phyloP scores from a whole-genome alignment of 1,140 invertebrate species.

The Neoseiulus cucumeris region DNA sequence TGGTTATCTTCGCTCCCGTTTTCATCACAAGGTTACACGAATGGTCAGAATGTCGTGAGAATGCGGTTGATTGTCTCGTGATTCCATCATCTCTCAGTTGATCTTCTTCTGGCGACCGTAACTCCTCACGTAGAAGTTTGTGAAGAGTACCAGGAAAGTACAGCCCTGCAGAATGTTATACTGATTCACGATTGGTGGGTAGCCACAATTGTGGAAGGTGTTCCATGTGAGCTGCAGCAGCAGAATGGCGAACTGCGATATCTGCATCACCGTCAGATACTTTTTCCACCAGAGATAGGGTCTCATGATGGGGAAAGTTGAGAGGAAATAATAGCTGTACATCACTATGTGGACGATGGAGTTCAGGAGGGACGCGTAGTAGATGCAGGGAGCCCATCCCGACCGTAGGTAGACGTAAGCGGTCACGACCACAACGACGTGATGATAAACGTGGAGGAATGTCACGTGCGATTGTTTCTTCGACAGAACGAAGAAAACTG shows the following conservation, averaged over 20 bases:
- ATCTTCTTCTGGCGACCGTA: neutral
- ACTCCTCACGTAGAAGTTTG: neutral
- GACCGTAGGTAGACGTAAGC: neutral
- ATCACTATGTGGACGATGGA: conserved; percentile 74
- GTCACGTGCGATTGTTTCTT: conserved; percentile 31
- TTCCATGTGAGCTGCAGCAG: neutral
- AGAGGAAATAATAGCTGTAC: conserved; percentile 74
- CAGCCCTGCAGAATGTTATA: neutral
- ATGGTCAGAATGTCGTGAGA: neutral
- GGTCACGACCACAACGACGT: conserved; percentile 24
- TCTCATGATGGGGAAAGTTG: conserved; percentile 58
- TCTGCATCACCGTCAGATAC: conserved; percentile 63
- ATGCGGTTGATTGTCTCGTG: neutral
- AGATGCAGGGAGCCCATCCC: neutral
- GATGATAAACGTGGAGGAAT: conserved; percentile 32
- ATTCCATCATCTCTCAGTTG: neutral
- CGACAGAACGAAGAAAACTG: conserved; percentile 29
- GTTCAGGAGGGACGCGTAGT: conserved; percentile 46
- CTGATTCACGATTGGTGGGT: neutral
- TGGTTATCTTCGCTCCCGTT: too few relatives aligned
- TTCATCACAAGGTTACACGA: too few relatives aligned
- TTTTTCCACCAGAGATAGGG: conserved; percentile 84
- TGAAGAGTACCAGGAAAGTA: neutral
- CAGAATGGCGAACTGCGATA: conserved; percentile 24
- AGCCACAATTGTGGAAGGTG: conserved; percentile 2